Evolutionary conservation across 2,797 vertebrate genomes (phyloP), one percentile per base, ranked within the genome.

Genomic region (Sylvia borin): DNA sequence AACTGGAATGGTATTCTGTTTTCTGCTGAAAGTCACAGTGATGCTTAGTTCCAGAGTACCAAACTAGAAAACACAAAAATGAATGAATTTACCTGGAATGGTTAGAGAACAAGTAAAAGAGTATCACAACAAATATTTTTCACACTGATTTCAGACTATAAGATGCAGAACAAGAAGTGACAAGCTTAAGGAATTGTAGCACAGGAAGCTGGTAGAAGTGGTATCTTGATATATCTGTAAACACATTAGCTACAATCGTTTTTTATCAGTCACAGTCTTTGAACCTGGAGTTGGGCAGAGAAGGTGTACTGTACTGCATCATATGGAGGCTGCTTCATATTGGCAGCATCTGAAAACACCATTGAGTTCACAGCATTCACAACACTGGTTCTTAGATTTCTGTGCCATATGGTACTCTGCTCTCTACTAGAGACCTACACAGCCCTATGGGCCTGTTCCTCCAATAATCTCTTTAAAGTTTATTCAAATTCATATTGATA

Each of bases 381-480:
- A 5, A 67, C 10, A 57, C 64, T 80, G 61, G 40, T 85, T 87
- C 71, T 74, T 85, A 72, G 75, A 86, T 95, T 94, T 87, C 88
- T 81, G 36, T 72, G 88, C 93, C 73, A 54, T 90, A 96, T 92
- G 70, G 64, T 95, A 92, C 88, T 79, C 91, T 84, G 29, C 50
- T 85, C 45, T 96, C 71, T 88, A 68, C 53, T 68, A 93, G 79
- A 95, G 76, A 94, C 71, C 76, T 92, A 89, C 86, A 47, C 11
- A 57, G 64, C 78, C 88, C 92, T 91, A 80, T 86, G 67, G 83
- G 75, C 82, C 87, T 92, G 71, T 92, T 95, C 77, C 90, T 95
- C 77, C 92, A 96, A 96, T 93, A 95, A 88, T 82, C 86, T 97
- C 96, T 88, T 82, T 93, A 95, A 92, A 92, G 83, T 95, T 96